Evolutionary conservation across 2,888 invertebrate genomes (phyloP), one percentile per base, ranked within the genome.

Genomic region (Urechis unicinctus): DNA sequence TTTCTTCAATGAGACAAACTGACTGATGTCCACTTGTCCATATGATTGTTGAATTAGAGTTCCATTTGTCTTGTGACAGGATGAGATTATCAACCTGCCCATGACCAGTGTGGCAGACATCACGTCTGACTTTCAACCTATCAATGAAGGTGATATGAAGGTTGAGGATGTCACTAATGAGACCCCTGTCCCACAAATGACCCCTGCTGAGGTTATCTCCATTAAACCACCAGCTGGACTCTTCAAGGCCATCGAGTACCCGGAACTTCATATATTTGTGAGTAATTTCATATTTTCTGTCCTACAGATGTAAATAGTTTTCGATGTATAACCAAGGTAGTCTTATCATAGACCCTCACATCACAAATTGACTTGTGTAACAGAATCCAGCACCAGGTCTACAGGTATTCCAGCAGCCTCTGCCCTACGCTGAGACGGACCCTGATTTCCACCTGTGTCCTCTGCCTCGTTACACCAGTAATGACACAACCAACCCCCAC

Each of bases 361-460:
- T n/a, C n/a, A n/a, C n/a, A n/a, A n/a, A n/a, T n/a, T n/a, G n/a
- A n/a, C n/a, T n/a, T n/a, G n/a, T n/a, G n/a, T n/a, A n/a, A n/a
- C 59, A 77, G 77, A 78, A 78, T 58, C 76, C 77, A n/a, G 69
- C 73, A 2, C 78, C 77, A 46, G 75, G 75, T 1, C 66, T 78
- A 26, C 75, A 74, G 53, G 68, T 70, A 9, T 77, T 73, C 66
- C 73, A 74, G 58, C 60, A 69, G 3, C 70, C 71, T 3, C 65
- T 73, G 30, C 71, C 75, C 5, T 78, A 76, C 61, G 69, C 72
- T 1, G 78, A 75, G 55, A 68, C 69, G 5, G 75, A 75, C 57
- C 52, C 66, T 3, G 77, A 78, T 60, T 75, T 70, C 61, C 74
- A 75, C 59, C 64, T 78, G 48, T 78, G 77, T 62, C 75, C 78